Conservation (phyloP, 2,888 invertebrate genomes). For the Dryomyza anilis region DNA sequence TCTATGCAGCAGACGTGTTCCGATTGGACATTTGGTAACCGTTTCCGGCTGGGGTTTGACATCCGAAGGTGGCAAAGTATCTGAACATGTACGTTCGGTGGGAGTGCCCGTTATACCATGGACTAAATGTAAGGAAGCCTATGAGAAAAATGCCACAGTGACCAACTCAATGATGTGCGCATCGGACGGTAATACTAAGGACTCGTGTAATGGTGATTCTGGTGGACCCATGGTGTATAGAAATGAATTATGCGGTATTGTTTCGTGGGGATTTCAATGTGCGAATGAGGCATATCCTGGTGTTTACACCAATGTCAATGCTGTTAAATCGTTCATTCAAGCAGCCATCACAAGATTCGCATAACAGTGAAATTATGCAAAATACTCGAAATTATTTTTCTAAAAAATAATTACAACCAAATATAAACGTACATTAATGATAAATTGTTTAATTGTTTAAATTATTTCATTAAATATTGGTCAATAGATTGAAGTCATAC, state of each 20-base stretch:
- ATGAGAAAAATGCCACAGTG: background rate
- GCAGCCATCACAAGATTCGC: no score
- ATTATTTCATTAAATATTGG: no score
- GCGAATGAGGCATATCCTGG: background rate
- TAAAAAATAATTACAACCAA: no score
- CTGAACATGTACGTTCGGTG: background rate
- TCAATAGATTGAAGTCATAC: no score
- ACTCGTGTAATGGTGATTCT: background rate
- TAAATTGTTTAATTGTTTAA: no score
- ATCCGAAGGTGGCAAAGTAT: background rate
- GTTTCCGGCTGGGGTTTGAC: constrained; percentile 18
- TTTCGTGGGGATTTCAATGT: background rate
- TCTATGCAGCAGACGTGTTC: background rate
- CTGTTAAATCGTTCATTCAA: constrained; percentile 40
- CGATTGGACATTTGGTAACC: background rate
- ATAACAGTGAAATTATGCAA: no score
- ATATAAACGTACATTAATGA: no score
- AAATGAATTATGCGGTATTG: background rate
- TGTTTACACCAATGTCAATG: constrained; percentile 24
- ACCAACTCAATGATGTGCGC: background rate
- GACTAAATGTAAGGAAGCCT: background rate
- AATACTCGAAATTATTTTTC: no score
- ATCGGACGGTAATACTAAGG: background rate
- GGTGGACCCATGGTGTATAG: background rate
- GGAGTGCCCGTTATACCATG: background rate